A percentile compares a stretch with the other conserved stretches of the same genome.
Evolutionary conservation across 2,797 vertebrate species (phyloP).

Genomic region (Brachyalestes nurse): DNA sequence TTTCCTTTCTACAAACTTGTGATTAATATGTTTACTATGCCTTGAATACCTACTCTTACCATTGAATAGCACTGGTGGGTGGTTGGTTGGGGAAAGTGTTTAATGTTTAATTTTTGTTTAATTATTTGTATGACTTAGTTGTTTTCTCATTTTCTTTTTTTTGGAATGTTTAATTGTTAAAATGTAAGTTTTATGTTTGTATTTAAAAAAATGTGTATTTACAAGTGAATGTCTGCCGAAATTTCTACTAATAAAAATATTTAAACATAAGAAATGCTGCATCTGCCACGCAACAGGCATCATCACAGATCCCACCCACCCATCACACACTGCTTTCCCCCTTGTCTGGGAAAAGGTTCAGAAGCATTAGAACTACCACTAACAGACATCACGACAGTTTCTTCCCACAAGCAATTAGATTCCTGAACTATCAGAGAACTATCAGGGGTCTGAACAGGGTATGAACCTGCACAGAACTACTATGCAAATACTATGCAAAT

Average conservation of each 20-base stretch:
- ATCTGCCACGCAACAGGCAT: no score
- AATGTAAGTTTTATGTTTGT: neutral
- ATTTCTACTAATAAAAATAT: neutral
- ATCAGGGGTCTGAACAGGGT: no score
- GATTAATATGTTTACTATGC: conserved; percentile 9
- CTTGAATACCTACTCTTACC: neutral
- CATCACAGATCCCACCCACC: no score
- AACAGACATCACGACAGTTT: no score
- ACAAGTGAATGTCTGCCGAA: neutral
- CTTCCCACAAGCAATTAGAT: no score
- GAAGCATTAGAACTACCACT: no score
- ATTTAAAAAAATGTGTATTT: neutral
- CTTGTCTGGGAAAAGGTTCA: no score
- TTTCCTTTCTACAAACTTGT: neutral
- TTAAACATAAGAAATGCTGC: no score
- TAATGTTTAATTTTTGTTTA: neutral
- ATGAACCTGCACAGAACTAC: no score
- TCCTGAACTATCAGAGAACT: no score
- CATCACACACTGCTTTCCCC: no score
- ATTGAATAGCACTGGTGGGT: neutral
- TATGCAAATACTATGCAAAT: no score
- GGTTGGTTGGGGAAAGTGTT: neutral
- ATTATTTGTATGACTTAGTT: neutral
- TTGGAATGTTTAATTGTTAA: neutral
- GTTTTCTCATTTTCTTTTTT: neutral